Conservation (phyloP, 2,113 vertebrate genomes). For the Python bivittatus region DNA sequence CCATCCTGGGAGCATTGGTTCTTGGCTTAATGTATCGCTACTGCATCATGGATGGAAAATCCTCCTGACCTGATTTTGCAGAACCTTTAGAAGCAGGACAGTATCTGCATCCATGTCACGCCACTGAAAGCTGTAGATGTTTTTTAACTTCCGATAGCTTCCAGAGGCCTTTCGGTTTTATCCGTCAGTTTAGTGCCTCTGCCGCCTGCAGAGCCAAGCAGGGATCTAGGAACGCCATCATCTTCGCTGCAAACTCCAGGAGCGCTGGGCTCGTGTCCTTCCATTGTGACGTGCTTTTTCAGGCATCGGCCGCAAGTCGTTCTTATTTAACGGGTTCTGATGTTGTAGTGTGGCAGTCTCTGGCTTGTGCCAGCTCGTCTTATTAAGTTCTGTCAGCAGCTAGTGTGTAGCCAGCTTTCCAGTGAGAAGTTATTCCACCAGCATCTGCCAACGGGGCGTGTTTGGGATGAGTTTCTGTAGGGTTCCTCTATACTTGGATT, state of each 20-base stretch:
- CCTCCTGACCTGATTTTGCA: slow-evolving; percentile 68
- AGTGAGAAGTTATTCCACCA: background rate
- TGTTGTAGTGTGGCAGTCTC: slow-evolving; percentile 29
- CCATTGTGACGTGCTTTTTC: background rate
- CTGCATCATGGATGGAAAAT: slow-evolving; percentile 82
- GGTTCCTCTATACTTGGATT: slow-evolving; percentile 53
- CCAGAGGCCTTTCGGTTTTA: slow-evolving; percentile 36
- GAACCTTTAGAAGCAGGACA: slow-evolving; percentile 39
- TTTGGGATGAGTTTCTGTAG: slow-evolving; percentile 8
- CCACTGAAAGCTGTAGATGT: background rate
- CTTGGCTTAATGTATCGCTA: slow-evolving; percentile 89
- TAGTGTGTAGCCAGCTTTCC: slow-evolving; percentile 12
- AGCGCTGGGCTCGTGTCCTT: fast-evolving
- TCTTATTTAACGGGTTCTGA: slow-evolving; percentile 49
- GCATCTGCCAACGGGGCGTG: slow-evolving; percentile 35
- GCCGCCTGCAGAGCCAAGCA: slow-evolving; percentile 49
- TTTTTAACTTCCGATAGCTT: slow-evolving; percentile 18
- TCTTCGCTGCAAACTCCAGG: background rate
- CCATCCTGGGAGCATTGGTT: slow-evolving; percentile 76
- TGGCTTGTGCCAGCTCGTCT: slow-evolving; percentile 25
- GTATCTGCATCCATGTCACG: background rate
- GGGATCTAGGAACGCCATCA: slow-evolving; percentile 15
- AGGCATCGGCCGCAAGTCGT: background rate
- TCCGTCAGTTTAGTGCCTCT: slow-evolving; percentile 29
- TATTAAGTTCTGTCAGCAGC: background rate